Base-by-base conservation (phyloP, 2,797 vertebrate species). In the Pelochelys cantorii region DNA sequence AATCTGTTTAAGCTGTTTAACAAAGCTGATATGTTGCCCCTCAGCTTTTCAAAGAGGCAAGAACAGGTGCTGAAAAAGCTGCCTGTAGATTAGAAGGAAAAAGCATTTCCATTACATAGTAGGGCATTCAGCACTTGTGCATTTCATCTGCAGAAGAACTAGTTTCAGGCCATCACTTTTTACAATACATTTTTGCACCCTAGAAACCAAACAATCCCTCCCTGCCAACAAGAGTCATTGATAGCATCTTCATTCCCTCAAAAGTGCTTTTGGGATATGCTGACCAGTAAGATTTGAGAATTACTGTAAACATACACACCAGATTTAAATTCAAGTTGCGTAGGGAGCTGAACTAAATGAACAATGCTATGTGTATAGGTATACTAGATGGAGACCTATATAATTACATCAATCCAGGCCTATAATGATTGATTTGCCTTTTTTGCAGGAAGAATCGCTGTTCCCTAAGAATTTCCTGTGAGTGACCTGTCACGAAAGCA, bases 391-490 rank as follows among this genome's bases (percentile, higher is more conserved):
- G 29, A n/a, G 79, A 77, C 54, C 75, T 10, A 3, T 5, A 9
- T 14, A 11, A 29, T 81, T 11, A 74, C 42, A 31, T 27, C 87
- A 54, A 48, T 2, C 59, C 11, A 37, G 65, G 79, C 75, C 5
- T 48, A 0, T 74, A 34, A 88, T 0, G n/a, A 54, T 92, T 55
- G 42, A 75, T 0, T 1, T 0, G 34, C 92, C 52, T 57, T 56
- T 60, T 56, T 94, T 90, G 11, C 75, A 98, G 98, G 94, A 98
- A 98, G 87, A 98, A 97, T 65, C 98, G 94, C 88, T 98, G 98
- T 25, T 98, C 98, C 89, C 89, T 98, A 14, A 96, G 91, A 42
- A 97, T 97, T 3, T 97, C 97, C 85, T 97, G 94, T 0, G 97
- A 97, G 78, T 98, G 96, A 98, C 37, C 80, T 1, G 10, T n/a